Conservation (phyloP, 2,888 invertebrate genomes). For the Apodemia hepburni region DNA sequence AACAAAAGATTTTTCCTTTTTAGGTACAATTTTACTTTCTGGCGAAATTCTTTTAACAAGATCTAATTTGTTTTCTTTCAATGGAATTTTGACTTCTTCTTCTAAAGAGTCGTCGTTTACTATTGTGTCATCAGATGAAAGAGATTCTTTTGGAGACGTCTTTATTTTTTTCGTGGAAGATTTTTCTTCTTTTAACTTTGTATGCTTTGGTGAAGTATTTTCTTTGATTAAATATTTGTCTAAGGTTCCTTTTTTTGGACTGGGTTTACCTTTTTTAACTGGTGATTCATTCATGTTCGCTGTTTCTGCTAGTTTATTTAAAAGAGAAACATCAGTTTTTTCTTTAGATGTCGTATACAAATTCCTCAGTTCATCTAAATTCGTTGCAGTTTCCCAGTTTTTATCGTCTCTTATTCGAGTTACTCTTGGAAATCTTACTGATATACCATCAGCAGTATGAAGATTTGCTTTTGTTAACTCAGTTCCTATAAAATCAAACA, state of each 20-base stretch:
- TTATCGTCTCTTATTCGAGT: constrained; percentile 92
- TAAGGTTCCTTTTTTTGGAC: constrained; percentile 36
- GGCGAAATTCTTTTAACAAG: background rate
- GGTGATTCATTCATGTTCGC: constrained; percentile 44
- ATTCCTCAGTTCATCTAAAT: constrained; percentile 84
- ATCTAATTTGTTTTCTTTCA: constrained; percentile 18
- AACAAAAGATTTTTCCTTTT: background rate
- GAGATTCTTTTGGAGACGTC: constrained; percentile 17
- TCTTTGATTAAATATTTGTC: constrained; percentile 32
- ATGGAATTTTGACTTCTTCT: constrained; percentile 25
- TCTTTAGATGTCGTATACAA: constrained; percentile 86
- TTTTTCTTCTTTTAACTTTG: constrained; percentile 20
- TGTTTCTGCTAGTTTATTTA: constrained; percentile 67
- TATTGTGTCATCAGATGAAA: constrained; percentile 12
- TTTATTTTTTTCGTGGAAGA: constrained; percentile 17
- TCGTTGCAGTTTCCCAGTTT: constrained; percentile 90
- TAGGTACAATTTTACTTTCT: constrained; percentile 14
- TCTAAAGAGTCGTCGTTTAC: constrained; percentile 27
- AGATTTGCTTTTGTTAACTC: constrained; percentile 89
- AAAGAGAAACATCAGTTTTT: constrained; percentile 78
- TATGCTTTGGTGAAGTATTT: constrained; percentile 20
- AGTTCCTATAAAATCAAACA: constrained; percentile 72
- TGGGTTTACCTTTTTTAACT: constrained; percentile 50
- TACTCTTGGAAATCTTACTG: constrained; percentile 95
- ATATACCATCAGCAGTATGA: constrained; percentile 96